Evolutionary conservation across 2,888 invertebrate species (phyloP), one percentile per base, ranked within the genome.

Genomic region (Ariolimax columbianus): DNA sequence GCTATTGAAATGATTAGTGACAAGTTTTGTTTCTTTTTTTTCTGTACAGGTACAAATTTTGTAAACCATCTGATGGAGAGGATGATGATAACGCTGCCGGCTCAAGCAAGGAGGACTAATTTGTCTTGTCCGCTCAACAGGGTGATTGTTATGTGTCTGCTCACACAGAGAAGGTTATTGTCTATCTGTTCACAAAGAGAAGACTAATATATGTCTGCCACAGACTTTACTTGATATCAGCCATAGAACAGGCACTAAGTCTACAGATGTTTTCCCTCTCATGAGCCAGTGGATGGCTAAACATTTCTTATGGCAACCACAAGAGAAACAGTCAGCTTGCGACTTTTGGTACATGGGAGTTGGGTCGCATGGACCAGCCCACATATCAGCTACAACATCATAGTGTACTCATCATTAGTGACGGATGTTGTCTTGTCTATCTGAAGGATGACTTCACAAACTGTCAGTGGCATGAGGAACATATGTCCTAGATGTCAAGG

Each of bases 11-110:
- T n/a, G n/a, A 63, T n/a, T 3, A 63, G 9, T 63, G 26, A 1
- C n/a, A 23, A 63, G n/a, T 2, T 63, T 63, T n/a, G n/a, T 63
- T 63, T 75, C 9, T 33, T 30, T n/a, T 30, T 75, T 6, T 82
- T 33, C 17, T 51, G 3, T 77, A 33, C 81, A 85, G 85, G 91
- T 99, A 97, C 95, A 98, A 98, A 87, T 99, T 98, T 95, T 99
- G 99, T 95, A 99, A 99, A 95, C 98, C 98, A 17, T 82, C 88
- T 17, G 89, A 89, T 79, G 86, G 87, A 17, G 89, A 86, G 30
- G 88, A 88, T 40, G 88, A 89, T 33, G 85, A 86, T 17, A 72
- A 63, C 33, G 72, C 81, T 6, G 51, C 73, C 47, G 70, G 51
- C 19, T 78, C 78, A 47, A 19, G 43, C 43, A 70, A 68, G 30